Evolutionary conservation across 1,140 invertebrate species (phyloP).

Genomic region (Oreohelix idahoensis): DNA sequence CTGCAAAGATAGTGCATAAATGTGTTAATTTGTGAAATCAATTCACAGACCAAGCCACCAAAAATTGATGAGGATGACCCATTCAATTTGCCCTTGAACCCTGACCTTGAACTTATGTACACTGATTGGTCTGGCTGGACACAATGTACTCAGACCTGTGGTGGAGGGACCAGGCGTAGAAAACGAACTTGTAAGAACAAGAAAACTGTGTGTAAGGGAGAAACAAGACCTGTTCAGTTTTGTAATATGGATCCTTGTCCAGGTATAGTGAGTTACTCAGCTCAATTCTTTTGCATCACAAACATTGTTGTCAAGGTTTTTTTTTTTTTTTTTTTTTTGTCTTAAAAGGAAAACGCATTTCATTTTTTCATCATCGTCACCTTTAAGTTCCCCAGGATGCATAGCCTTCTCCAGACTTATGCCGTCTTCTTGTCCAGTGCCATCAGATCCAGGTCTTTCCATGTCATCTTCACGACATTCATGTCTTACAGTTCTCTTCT

Average conservation of each 20-base stretch:
- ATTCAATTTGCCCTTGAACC: slow-evolving; percentile 28
- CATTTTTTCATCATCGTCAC: no score
- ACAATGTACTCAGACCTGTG: slow-evolving; percentile 53
- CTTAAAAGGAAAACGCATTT: no score
- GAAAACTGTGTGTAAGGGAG: slow-evolving; percentile 45
- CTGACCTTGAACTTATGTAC: slow-evolving; percentile 50
- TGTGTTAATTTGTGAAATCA: no score
- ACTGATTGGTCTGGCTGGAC: slow-evolving; percentile 53
- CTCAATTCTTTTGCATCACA: no score
- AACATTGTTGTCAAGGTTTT: neutral
- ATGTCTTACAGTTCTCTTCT: no score
- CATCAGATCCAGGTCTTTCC: no score
- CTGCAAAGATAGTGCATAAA: no score
- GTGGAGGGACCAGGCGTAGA: slow-evolving; percentile 45
- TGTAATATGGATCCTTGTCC: slow-evolving; percentile 52
- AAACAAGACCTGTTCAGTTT: slow-evolving; percentile 41
- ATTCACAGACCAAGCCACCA: neutral
- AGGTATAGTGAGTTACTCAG: slow-evolving; percentile 42
- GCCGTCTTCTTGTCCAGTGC: no score
- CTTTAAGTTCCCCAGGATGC: no score
- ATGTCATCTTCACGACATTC: no score
- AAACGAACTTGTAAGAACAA: slow-evolving; percentile 32
- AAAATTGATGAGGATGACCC: slow-evolving; percentile 18
- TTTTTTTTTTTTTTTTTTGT: slow-evolving; percentile 3
- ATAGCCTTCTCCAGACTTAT: no score